phyloP scores from a whole-genome alignment of 2,888 invertebrate genomes.

The Yponomeuta plumbellus region DNA sequence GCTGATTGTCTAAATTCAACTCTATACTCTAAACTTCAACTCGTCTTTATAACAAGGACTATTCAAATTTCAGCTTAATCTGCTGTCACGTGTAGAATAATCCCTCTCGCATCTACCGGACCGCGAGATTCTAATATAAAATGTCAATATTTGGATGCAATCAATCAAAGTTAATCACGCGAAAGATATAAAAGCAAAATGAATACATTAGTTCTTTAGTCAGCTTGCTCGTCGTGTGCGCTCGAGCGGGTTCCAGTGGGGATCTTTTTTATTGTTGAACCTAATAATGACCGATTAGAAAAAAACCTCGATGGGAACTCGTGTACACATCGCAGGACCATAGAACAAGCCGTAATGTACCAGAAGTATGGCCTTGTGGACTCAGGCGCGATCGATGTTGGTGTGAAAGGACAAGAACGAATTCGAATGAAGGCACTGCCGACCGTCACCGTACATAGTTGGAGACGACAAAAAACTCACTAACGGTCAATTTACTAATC shows the following conservation, averaged over 20 bases:
- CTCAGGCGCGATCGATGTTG: too few relatives aligned
- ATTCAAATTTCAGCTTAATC: too few relatives aligned
- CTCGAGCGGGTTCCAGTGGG: slow-evolving; percentile 45
- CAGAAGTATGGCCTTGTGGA: too few relatives aligned
- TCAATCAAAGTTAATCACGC: slow-evolving; percentile 75
- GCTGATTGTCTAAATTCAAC: too few relatives aligned
- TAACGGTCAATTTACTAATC: too few relatives aligned
- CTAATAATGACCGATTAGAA: slow-evolving; percentile 67
- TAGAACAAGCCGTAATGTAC: not conserved
- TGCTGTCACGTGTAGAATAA: slow-evolving; percentile 26
- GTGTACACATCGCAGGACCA: slow-evolving; percentile 28
- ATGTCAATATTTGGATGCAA: slow-evolving; percentile 73
- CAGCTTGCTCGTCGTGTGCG: slow-evolving; percentile 50
- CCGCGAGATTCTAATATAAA: slow-evolving; percentile 55
- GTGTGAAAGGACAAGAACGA: too few relatives aligned
- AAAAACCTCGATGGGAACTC: slow-evolving; percentile 53
- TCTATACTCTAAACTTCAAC: too few relatives aligned
- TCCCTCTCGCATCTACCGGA: slow-evolving; percentile 35
- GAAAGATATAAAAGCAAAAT: slow-evolving; percentile 73
- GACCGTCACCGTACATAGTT: too few relatives aligned
- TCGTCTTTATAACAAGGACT: too few relatives aligned
- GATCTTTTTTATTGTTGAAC: slow-evolving; percentile 49
- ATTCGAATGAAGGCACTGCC: too few relatives aligned
- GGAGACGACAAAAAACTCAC: too few relatives aligned
- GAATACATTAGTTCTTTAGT: slow-evolving; percentile 67